These are phyloP conservation scores for Steinernema khuongi DNA, from an alignment of 1,140 invertebrate genomes.

Conservation along the genomic window DNA sequence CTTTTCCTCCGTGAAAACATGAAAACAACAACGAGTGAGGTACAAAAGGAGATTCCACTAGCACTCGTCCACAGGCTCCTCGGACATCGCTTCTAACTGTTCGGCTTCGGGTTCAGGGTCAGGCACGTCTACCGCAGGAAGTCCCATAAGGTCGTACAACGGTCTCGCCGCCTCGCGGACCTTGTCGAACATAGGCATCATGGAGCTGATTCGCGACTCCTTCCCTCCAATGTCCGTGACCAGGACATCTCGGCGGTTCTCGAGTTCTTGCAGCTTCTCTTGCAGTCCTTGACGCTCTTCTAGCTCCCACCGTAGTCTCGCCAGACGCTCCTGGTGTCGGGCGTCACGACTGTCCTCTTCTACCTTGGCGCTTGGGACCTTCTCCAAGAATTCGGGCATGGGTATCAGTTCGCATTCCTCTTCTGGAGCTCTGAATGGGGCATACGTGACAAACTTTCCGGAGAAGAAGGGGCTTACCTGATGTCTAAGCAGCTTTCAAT, in stretches of 20 bases:
- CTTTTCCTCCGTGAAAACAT: no score
- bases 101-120: background rate
- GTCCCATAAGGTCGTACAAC: background rate
- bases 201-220: background rate
- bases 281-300: background rate
- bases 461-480: background rate
- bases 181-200: background rate
- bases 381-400: background rate
- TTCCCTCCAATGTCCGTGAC: slow-evolving; percentile 7
- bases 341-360: background rate
- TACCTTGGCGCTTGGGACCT: background rate
- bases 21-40: background rate
- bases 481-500: slow-evolving; percentile 1
- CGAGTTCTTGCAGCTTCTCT: background rate
- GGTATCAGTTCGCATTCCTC: background rate
- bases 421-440: slow-evolving; percentile 5
- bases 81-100: background rate
- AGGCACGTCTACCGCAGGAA: background rate
- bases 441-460: background rate
- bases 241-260: background rate
- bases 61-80: background rate
- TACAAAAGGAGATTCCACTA: background rate
- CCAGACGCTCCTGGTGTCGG: background rate
- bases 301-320: background rate
- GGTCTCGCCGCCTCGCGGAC: background rate